Conservation (phyloP, 92 coral and sea anemone genomes). For the Phenganax subtilis region DNA sequence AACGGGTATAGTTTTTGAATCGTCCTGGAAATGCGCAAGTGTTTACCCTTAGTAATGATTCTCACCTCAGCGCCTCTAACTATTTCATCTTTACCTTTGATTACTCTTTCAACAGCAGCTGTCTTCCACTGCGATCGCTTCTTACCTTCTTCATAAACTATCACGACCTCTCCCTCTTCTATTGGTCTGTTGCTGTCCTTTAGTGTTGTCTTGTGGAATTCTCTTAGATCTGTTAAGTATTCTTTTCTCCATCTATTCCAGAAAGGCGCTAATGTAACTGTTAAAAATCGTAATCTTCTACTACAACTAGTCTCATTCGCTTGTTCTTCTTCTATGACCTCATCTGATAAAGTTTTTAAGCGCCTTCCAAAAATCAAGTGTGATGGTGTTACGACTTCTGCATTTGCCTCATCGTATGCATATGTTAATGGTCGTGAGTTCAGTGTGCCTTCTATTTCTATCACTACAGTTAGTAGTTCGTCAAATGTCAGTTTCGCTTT, state of each 20-base stretch:
- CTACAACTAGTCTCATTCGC: constrained; percentile 28
- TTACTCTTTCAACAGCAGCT: constrained; percentile 45
- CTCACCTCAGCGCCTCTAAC: constrained; percentile 33
- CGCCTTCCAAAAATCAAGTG: constrained; percentile 18
- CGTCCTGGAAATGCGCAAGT: constrained; percentile 28
- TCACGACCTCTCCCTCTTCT: constrained; percentile 50
- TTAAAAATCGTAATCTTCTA: constrained; percentile 38
- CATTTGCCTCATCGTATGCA: no score
- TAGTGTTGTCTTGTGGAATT: constrained; percentile 41
- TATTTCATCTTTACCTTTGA: constrained; percentile 31
- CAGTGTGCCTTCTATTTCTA: no score
- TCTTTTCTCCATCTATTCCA: constrained; percentile 60
- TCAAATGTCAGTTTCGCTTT: no score
- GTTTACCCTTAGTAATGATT: constrained; percentile 23
- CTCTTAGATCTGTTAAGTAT: constrained; percentile 49
- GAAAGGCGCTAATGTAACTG: constrained; percentile 39
- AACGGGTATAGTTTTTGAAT: constrained; percentile 31
- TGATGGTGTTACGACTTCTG: background rate
- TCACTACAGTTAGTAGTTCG: no score
- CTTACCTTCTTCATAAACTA: constrained; percentile 26
- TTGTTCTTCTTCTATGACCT: constrained; percentile 27
- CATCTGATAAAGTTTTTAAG: background rate
- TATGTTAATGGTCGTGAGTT: no score
- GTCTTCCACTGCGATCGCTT: constrained; percentile 56
- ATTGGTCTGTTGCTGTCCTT: background rate